phyloP scores from a whole-genome alignment of 2,888 invertebrate species.

The Aphodius sticticus region DNA sequence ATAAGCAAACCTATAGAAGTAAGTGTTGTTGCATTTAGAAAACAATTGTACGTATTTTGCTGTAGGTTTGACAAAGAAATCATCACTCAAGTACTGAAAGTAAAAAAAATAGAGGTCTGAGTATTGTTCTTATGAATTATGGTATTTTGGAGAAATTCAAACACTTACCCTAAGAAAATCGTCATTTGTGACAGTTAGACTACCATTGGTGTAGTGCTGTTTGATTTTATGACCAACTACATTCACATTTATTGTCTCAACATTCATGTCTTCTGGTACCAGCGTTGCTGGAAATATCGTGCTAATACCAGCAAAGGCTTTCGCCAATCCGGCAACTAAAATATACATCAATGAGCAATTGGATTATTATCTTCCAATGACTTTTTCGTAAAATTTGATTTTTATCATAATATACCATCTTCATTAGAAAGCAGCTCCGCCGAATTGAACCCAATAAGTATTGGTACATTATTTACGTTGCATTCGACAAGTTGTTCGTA shows the following conservation, averaged over 20 bases:
- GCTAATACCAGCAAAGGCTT: not conserved
- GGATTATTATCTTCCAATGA: slow-evolving; percentile 51
- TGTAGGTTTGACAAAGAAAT: slow-evolving; percentile 40
- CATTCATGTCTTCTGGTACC: slow-evolving; percentile 16
- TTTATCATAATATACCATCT: slow-evolving; percentile 30
- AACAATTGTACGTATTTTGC: slow-evolving; percentile 54
- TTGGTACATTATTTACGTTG: slow-evolving; percentile 40
- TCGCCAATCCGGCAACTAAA: slow-evolving; percentile 43
- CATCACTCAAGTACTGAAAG: slow-evolving; percentile 23
- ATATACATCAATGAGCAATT: slow-evolving; percentile 52
- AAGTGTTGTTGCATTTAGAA: slow-evolving; percentile 49
- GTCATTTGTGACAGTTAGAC: not conserved
- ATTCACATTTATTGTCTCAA: slow-evolving; percentile 1
- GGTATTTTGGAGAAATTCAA: not conserved
- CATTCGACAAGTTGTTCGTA: slow-evolving; percentile 42
- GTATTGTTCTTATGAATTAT: not conserved
- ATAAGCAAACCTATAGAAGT: slow-evolving; percentile 63
- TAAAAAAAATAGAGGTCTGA: not conserved
- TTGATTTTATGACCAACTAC: slow-evolving; percentile 7
- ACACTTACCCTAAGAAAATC: not conserved
- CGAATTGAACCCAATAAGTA: slow-evolving; percentile 44
- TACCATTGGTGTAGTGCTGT: slow-evolving; percentile 11
- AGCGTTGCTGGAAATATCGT: slow-evolving; percentile 8
- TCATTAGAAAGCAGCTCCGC: slow-evolving; percentile 38
- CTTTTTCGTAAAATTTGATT: not conserved